Evolutionary conservation across 2,113 vertebrate genomes (phyloP).

Genomic region (Octodon degus): DNA sequence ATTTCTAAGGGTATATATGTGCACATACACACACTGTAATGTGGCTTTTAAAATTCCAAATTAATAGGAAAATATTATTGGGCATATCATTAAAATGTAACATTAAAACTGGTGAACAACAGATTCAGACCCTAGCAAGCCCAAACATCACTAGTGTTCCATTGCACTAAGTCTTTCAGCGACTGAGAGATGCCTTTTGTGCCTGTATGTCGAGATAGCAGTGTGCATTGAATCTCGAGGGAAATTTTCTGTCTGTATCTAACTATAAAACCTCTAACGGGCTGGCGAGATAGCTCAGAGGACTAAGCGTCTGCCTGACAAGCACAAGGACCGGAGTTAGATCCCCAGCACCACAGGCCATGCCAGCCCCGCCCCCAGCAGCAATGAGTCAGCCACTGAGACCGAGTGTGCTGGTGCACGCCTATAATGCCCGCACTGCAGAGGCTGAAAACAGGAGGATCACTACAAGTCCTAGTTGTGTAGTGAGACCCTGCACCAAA

Average conservation of each 20-base stretch:
- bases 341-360: no score
- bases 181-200: neutral
- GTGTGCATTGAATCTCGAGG: neutral
- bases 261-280: constrained; percentile 9
- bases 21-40: neutral
- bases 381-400: no score
- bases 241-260: neutral
- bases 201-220: neutral
- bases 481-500: no score
- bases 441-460: no score
- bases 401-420: no score
- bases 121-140: constrained; percentile 32
- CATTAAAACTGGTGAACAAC: constrained; percentile 21
- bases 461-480: no score
- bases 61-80: neutral
- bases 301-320: no score
- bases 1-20: neutral
- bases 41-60: neutral
- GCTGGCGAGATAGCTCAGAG: no score
- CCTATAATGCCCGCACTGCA: no score
- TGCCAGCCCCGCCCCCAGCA: no score
- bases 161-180: constrained; percentile 55
- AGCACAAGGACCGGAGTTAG: no score
- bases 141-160: constrained; percentile 34
- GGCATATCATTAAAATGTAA: constrained; percentile 33